A percentile compares a stretch with the other conserved stretches of the same genome.
Evolutionary conservation across 2,797 vertebrate species (phyloP).

Genomic region (Chelon auratus): DNA sequence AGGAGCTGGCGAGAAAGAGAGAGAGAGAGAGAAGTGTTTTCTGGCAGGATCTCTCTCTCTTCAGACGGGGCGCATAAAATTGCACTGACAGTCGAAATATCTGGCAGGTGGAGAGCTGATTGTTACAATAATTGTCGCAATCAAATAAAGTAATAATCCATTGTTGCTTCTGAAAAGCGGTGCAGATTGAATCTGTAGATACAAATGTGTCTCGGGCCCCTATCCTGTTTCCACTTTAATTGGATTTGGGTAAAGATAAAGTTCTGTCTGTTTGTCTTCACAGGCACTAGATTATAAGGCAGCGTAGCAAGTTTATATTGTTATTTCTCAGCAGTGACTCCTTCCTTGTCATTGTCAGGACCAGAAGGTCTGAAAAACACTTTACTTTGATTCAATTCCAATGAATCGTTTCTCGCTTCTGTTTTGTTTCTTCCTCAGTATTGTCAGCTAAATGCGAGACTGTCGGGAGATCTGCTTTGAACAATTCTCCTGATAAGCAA

Average conservation of each 20-base stretch:
- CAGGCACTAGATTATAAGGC: slow-evolving; percentile 58
- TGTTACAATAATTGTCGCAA: slow-evolving; percentile 72
- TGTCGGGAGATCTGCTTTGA: background rate
- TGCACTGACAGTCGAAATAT: slow-evolving; percentile 63
- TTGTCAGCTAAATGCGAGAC: slow-evolving; percentile 26
- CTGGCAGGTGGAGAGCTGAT: slow-evolving; percentile 66
- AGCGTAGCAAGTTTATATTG: slow-evolving; percentile 42
- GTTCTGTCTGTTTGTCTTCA: slow-evolving; percentile 68
- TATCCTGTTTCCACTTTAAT: slow-evolving; percentile 71
- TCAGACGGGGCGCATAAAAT: slow-evolving; percentile 64
- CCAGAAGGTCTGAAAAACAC: slow-evolving; percentile 29
- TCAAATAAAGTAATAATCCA: slow-evolving; percentile 70
- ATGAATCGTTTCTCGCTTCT: slow-evolving; percentile 28
- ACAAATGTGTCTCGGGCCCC: slow-evolving; percentile 59
- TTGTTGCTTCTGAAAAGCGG: slow-evolving; percentile 60
- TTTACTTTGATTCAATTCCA: slow-evolving; percentile 51
- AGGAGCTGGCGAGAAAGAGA: slow-evolving; percentile 8
- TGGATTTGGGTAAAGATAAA: slow-evolving; percentile 70
- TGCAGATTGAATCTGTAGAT: slow-evolving; percentile 71
- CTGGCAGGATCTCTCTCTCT: slow-evolving; percentile 35
- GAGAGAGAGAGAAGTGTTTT: slow-evolving; percentile 25
- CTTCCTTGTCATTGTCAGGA: slow-evolving; percentile 43
- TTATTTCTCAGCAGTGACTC: slow-evolving; percentile 52
- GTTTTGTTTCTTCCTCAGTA: slow-evolving; percentile 18
- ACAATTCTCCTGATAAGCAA: slow-evolving; percentile 15